Percentiles rank a stretch among this genome's conserved stretches.
phyloP scores from a whole-genome alignment of 2,888 invertebrate genomes.

The Tetragonisca angustula region DNA sequence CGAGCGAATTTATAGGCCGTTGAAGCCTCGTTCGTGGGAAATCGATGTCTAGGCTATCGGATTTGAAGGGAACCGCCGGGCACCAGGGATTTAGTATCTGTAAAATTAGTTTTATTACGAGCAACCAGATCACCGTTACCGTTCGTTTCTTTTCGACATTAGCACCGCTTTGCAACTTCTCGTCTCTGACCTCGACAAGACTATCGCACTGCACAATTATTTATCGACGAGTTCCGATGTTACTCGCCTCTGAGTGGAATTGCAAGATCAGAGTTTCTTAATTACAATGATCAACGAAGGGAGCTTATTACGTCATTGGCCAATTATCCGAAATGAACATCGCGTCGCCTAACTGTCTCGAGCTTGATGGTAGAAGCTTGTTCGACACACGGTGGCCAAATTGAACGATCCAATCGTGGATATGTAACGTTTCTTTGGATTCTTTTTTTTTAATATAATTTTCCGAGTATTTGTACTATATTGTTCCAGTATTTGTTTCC shows the following conservation, averaged over 20 bases:
- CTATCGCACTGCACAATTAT: background rate
- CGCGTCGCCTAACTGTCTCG: background rate
- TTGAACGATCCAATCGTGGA: too few relatives aligned
- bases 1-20: background rate
- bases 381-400: background rate
- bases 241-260: background rate
- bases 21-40: background rate
- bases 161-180: background rate
- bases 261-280: background rate
- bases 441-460: too few relatives aligned
- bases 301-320: background rate
- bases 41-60: background rate
- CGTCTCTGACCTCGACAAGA: background rate
- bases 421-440: too few relatives aligned
- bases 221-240: background rate
- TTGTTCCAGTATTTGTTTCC: too few relatives aligned
- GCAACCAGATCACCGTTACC: background rate
- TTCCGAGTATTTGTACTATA: too few relatives aligned
- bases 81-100: conserved; percentile 12
- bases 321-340: background rate
- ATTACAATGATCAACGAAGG: background rate
- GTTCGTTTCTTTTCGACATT: background rate
- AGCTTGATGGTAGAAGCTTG: background rate
- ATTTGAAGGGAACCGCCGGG: conserved; percentile 1
- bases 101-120: conserved; percentile 16